A percentile compares a stretch with the other conserved stretches of the same genome.
Conservation (phyloP, 2,888 invertebrate genomes). For the Acanthococcus lagerstroemiae region DNA sequence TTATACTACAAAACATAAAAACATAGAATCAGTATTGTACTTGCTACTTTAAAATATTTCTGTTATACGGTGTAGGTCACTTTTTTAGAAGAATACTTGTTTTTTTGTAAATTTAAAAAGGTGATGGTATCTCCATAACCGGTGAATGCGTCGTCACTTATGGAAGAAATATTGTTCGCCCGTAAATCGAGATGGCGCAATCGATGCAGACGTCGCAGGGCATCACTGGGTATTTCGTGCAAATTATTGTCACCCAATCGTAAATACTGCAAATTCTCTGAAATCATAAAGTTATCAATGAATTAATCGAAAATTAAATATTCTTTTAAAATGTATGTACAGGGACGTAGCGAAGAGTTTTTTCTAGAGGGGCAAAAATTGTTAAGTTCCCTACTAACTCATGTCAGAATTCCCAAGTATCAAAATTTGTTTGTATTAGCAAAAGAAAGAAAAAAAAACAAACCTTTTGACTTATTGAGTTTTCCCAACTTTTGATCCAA, state of each 20-base stretch:
- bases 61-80: background rate
- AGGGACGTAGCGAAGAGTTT: no score
- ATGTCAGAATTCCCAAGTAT: no score
- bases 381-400: no score
- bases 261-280: conserved; percentile 82
- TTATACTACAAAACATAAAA: conserved; percentile 53
- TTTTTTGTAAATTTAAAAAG: conserved; percentile 84
- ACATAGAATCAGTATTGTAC: background rate
- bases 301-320: background rate
- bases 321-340: no score
- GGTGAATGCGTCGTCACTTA: conserved; percentile 76
- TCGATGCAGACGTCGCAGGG: conserved; percentile 69
- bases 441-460: no score
- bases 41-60: no score
- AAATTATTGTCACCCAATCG: conserved; percentile 81
- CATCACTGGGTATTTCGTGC: conserved; percentile 73
- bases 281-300: conserved; percentile 36
- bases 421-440: no score
- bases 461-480: no score
- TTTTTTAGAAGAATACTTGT: conserved; percentile 52
- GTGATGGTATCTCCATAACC: conserved; percentile 84
- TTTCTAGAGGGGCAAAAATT: no score
- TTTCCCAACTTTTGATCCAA: no score
- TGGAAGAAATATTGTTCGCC: conserved; percentile 73
- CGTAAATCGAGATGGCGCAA: conserved; percentile 79